Base-by-base conservation (phyloP, 2,888 invertebrate species). In the Spilosoma lubricipeda region DNA sequence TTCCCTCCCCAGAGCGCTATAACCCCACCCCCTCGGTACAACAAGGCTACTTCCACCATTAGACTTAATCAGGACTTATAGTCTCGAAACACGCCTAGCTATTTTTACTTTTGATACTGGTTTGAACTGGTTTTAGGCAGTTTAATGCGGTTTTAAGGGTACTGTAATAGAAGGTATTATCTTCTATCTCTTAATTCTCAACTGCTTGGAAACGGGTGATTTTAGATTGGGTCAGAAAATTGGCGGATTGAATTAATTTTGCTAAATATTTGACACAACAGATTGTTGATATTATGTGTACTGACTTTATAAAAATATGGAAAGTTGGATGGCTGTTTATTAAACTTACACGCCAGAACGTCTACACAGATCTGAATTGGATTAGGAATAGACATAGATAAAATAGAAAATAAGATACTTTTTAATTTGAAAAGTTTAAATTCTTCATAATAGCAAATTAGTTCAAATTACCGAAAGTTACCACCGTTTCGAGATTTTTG, bases 11-110 rank as follows among this genome's bases (percentile, higher is more conserved):
- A 69, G 80, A 85, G 81, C 70, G 76, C 78, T 74, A 78, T 86
- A 83, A 83, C 83, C 79, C 82, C 79, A 75, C 79, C 83, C 83
- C 81, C 69, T 65, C 52, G 74, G 78, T 80, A 80, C 78, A 77
- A 75, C 78, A 78, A 77, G 82, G 80, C 86, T 85, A 85, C 85
- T 86, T 82, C 82, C 78, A 86, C 88, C 89, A 90, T 91, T 91
- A 90, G 85, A 85, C 83, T 88, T 91, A 91, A 92, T 91, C 90
- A 90, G 90, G 83, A 92, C 87, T 88, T 90, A 92, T 90, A 86
- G 86, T 80, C 82, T 30, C 70, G 80, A 77, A 83, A 85, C 82
- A 81, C 80, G 82, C 84, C 87, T 87, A 81, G 85, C 70, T 86
- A 78, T 88, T 86, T 87, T 86, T 87, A 83, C 84, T 76, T 85